A percentile compares a stretch with the other conserved stretches of the same genome.
These are phyloP conservation scores for Xanthia icteritia DNA, from an alignment of 2,888 invertebrate species.

Conservation along the genomic window DNA sequence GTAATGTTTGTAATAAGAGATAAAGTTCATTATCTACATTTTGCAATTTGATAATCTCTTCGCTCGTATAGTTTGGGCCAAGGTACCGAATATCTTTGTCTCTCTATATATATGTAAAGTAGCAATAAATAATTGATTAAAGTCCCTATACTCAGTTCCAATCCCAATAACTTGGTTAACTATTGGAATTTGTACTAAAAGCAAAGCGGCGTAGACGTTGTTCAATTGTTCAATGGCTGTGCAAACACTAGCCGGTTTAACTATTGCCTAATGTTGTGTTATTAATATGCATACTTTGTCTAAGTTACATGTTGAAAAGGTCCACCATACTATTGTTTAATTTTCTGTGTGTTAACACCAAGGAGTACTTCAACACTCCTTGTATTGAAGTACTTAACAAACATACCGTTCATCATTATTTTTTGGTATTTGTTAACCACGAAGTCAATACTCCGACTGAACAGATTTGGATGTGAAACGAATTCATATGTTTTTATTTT, in stretches of 20 bases:
- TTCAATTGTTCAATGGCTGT: conserved; percentile 46
- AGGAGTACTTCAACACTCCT: not conserved
- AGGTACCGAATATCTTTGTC: not conserved
- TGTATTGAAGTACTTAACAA: no score
- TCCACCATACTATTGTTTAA: not conserved
- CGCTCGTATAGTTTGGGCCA: not conserved
- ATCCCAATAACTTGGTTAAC: conserved; percentile 5
- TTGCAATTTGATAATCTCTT: not conserved
- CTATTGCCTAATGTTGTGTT: conserved; percentile 50
- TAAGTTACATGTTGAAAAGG: not conserved
- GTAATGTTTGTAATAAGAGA: not conserved
- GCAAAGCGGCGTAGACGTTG: conserved; percentile 5
- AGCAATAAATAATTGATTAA: conserved; percentile 11
- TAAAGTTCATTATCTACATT: not conserved
- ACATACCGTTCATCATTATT: no score
- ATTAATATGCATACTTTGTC: conserved; percentile 49
- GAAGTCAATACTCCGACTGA: no score
- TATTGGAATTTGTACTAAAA: conserved; percentile 29
- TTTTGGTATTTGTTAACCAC: no score
- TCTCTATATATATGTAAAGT: not conserved
- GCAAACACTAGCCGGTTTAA: conserved; percentile 24
- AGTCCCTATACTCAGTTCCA: not conserved
- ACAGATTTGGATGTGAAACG: not conserved
- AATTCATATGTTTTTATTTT: no score
- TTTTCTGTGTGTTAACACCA: conserved; percentile 5